A percentile compares a stretch with the other conserved stretches of the same genome.
These are phyloP conservation scores for Cephus spinipes DNA, from an alignment of 2,888 invertebrate genomes.

Conservation along the genomic window DNA sequence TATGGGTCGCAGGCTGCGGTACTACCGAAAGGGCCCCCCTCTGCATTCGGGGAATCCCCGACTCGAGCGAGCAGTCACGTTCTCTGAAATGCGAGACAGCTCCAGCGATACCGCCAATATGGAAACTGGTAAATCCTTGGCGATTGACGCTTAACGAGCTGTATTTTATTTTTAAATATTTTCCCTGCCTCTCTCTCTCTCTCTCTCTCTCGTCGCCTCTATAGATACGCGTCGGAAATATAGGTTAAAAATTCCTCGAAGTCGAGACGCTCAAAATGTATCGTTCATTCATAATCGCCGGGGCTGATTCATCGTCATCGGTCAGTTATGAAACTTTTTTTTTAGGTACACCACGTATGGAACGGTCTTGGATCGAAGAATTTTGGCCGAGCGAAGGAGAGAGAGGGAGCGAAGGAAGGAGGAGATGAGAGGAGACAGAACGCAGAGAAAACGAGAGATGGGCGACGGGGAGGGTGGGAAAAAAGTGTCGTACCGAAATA, in stretches of 20 bases:
- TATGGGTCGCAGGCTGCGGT: neutral
- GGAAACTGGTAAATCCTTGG: neutral
- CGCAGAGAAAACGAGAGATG: neutral
- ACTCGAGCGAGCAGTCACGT: neutral
- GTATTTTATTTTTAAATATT: neutral
- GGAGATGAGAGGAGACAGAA: neutral
- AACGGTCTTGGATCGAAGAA: neutral
- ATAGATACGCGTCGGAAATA: neutral
- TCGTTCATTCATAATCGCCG: neutral
- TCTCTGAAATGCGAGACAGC: neutral
- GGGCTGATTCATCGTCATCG: neutral
- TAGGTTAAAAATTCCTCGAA: neutral
- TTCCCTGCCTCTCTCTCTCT: neutral
- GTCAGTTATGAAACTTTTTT: neutral
- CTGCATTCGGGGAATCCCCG: neutral
- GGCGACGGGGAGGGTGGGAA: neutral
- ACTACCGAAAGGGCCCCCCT: neutral
- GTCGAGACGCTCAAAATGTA: neutral
- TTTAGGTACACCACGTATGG: neutral
- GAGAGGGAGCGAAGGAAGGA: slow-evolving; percentile 22
- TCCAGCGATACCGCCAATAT: neutral
- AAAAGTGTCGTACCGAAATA: slow-evolving; percentile 30
- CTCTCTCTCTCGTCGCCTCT: neutral
- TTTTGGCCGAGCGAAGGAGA: neutral
- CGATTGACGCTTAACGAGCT: neutral